Evolutionary conservation across 2,888 invertebrate species (phyloP), one percentile per base, ranked within the genome.

Genomic region (Punctoribates punctum): DNA sequence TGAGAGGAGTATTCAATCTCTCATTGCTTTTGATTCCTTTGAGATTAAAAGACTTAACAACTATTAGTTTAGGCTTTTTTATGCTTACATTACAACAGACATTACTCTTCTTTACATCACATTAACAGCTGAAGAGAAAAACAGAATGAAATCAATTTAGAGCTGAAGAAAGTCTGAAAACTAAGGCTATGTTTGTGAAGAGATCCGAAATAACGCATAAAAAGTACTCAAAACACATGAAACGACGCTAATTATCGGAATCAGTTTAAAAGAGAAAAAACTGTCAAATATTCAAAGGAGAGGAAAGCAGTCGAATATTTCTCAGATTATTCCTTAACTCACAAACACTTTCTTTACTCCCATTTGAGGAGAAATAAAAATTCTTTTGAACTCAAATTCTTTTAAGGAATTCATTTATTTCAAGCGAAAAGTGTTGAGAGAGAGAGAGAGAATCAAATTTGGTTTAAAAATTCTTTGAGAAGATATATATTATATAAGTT

Each of bases 51-150:
- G 48, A 48, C 48, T 48, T 54, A 54, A 54, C 54, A 54, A 54
- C 54, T 54, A 54, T 54, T 54, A 54, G 54, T 54, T 54, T 17
- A 54, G 54, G 20, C n/a, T 54, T 54, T 54, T 54, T 54, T 54
- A 20, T 54, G 54, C 54, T 54, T 54, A 54, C 54, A 54, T 54
- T 54, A 54, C 54, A 20, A n/a, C 54, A 54, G n/a, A 54, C 54
- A 54, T 54, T 54, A 54, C 54, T 54, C 54, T 54, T 20, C 20
- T 54, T 54, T 54, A 20, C 54, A 54, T 4, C 54, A 54, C 54
- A 54, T 54, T 54, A 54, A 54, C 54, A 54, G 34, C 20, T n/a
- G 20, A 54, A 54, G 54, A n/a, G 54, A 54, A 20, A 34, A 34
- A 34, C 34, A 34, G 34, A 54, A 17, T 54, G 20, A 54, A 54